Evolutionary conservation across 2,113 vertebrate species (phyloP).

Genomic region (Alligator mississippiensis): DNA sequence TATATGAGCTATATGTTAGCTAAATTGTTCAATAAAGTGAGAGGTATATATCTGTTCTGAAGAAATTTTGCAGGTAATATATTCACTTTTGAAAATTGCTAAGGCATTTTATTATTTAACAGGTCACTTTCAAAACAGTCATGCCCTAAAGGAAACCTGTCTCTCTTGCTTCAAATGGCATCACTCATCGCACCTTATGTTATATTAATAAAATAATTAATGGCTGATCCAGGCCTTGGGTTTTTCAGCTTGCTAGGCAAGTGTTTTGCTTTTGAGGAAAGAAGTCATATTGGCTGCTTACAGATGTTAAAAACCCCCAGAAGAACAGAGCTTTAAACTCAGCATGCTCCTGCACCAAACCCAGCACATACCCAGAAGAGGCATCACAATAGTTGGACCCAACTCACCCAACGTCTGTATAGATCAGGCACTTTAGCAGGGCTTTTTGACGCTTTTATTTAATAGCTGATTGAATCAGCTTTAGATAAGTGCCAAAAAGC

Average conservation of each 20-base stretch:
- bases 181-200: neutral
- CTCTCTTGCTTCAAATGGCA: neutral
- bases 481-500: no score
- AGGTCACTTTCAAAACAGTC: neutral
- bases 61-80: neutral
- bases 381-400: no score
- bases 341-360: no score
- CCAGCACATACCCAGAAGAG: no score
- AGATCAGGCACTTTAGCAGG: no score
- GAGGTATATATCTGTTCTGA: neutral
- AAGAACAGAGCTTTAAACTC: no score
- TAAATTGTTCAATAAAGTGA: neutral
- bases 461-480: no score
- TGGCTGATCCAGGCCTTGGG: neutral
- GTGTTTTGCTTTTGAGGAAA: neutral
- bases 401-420: no score
- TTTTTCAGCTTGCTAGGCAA: neutral
- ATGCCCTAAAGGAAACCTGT: neutral
- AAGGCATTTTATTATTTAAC: neutral
- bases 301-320: no score
- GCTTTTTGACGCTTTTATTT: neutral
- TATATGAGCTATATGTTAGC: neutral
- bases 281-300: neutral
- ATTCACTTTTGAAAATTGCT: neutral
- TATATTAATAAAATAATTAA: neutral